Base-by-base conservation (phyloP, 2,888 invertebrate species). In the Candidula unifasciata region DNA sequence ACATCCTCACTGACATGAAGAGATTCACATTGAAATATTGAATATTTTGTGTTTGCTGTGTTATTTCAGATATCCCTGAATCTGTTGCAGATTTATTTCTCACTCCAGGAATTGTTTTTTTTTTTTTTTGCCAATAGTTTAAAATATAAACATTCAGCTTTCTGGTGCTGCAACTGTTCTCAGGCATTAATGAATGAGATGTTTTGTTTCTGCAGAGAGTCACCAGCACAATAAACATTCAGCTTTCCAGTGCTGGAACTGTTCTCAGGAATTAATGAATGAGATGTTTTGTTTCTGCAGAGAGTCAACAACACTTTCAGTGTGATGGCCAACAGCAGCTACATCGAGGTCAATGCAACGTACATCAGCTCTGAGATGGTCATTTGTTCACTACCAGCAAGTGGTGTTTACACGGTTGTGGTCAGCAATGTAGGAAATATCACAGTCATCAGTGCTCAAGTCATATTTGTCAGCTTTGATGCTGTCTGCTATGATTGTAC, bases 401-500 rank as follows among this genome's bases (percentile, higher is more conserved):
- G 79, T 68, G 89, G 88, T 6, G 82, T 86, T 35, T 89, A 87
- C 74, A 77, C 83, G 24, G 87, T 90, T 54, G 87, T 88, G 16
- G 87, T 91, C 54, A 90, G 89, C 78, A 90, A 90, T 83, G 88
- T 89, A 33, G 87, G 88, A 37, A 68, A 71, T 66, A 71, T 79
- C n/a, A 79, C 84, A 27, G 84, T 87, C 64, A 87, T 85, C 86
- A 89, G 88, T 80, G 79, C 77, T 1, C 69, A 85, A 37, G 82
- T 88, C 69, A 83, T 80, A 18, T 86, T 83, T 78, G 83, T 90
- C 2, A 86, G 88, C 21, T 88, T 85, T 76, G 89, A 91, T 80
- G 88, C 90, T 0, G 82, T 87, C 68, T 91, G 91, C 83, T 88
- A 87, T 82, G 74, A 73, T 1, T 91, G 91, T 83, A 73, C 81